Percentiles rank a stretch among this genome's conserved stretches.
These are phyloP conservation scores for Sylvilagus bachmani DNA, from an alignment of 2,113 vertebrate genomes.

Conservation along the genomic window DNA sequence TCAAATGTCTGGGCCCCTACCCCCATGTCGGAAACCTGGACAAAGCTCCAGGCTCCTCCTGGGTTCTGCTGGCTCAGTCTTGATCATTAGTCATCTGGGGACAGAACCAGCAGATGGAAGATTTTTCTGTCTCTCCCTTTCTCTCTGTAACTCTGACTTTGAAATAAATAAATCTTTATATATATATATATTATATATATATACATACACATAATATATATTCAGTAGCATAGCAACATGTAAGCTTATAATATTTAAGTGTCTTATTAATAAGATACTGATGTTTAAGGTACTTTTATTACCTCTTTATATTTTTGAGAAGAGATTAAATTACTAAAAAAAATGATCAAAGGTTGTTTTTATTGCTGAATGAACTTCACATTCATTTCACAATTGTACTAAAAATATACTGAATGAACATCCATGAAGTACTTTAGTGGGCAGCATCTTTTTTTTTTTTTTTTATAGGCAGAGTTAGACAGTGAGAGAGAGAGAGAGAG, in stretches of 20 bases:
- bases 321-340: not conserved
- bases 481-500: no score
- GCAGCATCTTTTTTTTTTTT: not conserved
- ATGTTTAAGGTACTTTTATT: not conserved
- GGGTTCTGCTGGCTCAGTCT: no score
- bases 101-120: no score
- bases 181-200: no score
- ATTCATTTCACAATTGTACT: not conserved
- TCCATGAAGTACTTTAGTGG: not conserved
- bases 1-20: no score
- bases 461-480: no score
- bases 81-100: no score
- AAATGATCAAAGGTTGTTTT: not conserved
- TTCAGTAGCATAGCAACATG: conserved; percentile 1
- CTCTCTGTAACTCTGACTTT: no score
- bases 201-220: not conserved
- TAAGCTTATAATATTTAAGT: not conserved
- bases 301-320: not conserved
- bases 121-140: no score
- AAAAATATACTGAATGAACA: conserved; percentile 6
- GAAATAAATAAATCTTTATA: no score
- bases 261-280: not conserved
- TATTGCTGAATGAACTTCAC: not conserved
- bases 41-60: no score
- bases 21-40: no score